Evolutionary conservation across 2,888 invertebrate species (phyloP), one percentile per base, ranked within the genome.

Genomic region (Sesia bembeciformis): DNA sequence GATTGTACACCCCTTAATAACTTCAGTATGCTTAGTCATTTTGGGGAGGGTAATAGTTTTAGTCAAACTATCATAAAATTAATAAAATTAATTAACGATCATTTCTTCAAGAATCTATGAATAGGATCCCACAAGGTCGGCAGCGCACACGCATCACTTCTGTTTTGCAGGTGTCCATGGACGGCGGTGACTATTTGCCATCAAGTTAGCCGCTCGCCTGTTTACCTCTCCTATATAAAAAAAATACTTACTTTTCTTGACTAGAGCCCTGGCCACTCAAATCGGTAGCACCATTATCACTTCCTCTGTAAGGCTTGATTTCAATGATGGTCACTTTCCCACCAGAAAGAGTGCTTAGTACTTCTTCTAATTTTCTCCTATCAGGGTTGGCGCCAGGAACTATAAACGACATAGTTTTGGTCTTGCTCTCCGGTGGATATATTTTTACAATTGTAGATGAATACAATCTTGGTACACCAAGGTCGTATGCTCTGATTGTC

Each of bases 401-500:
- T 57, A 97, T 93, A 76, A 97, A 97, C 23, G 94, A 92, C 83
- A 97, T 94, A 43, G 93, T 93, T 56, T 94, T 90, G 4, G 94
- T 93, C 57, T 93, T 92, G 62, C 93, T 93, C 67, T 93, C 96
- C 60, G 94, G 94, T 53, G 95, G 95, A 81, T 94, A 94, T 56
- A 97, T 91, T 66, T 94, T 92, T 4, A 97, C 93, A 56, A 92
- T 92, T 7, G 95, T 93, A 42, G 93, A 93, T 23, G 94, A 92
- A 61, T 91, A 94, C 56, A 93, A 84, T 71, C 94, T 93, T 3
- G 97, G 97, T 2, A 95, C 92, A 0, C 97, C 97, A 59, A 95
- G 90, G 81, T 97, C 97, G 72, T 95, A 96, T 3, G 96, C 97
- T 70, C 95, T 90, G 7, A 94, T 92, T 54, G 91, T 94, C 4